Percentiles rank a stretch among this genome's conserved stretches.
phyloP scores from a whole-genome alignment of 2,888 invertebrate species.

The Erebia aethiops region DNA sequence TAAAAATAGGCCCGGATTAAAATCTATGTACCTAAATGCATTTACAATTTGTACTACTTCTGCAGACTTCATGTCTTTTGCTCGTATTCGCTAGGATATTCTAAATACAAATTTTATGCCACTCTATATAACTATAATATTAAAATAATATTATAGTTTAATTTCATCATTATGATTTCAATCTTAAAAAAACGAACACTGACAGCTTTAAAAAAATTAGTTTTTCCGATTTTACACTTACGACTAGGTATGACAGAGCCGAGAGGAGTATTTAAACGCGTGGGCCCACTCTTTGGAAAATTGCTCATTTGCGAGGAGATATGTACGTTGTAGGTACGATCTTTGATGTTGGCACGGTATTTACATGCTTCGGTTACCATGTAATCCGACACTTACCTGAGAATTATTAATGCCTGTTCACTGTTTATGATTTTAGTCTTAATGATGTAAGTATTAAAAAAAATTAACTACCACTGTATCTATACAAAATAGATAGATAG shows the following conservation, averaged over 20 bases:
- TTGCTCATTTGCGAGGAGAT: slow-evolving; percentile 59
- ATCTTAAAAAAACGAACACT: no score
- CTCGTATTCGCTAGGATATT: not conserved
- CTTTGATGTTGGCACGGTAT: slow-evolving; percentile 37
- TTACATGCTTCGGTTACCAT: slow-evolving; percentile 40
- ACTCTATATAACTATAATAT: no score
- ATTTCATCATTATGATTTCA: no score
- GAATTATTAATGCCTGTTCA: slow-evolving; percentile 25
- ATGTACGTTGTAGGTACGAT: slow-evolving; percentile 62
- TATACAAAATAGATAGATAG: no score
- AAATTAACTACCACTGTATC: not conserved
- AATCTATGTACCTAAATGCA: not conserved
- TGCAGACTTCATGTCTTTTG: not conserved
- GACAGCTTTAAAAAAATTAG: no score
- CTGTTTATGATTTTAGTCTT: not conserved
- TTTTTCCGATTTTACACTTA: no score
- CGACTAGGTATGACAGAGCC: slow-evolving; percentile 8
- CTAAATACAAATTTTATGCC: not conserved
- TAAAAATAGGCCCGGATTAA: slow-evolving; percentile 3
- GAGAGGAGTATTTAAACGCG: slow-evolving; percentile 37
- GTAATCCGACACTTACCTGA: slow-evolving; percentile 29
- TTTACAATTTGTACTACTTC: no score
- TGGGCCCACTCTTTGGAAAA: slow-evolving; percentile 68
- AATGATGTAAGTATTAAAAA: not conserved
- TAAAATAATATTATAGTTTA: no score